A percentile compares a stretch with the other conserved stretches of the same genome.
Conservation (phyloP, 2,113 vertebrate genomes). For the Bos taurus region DNA sequence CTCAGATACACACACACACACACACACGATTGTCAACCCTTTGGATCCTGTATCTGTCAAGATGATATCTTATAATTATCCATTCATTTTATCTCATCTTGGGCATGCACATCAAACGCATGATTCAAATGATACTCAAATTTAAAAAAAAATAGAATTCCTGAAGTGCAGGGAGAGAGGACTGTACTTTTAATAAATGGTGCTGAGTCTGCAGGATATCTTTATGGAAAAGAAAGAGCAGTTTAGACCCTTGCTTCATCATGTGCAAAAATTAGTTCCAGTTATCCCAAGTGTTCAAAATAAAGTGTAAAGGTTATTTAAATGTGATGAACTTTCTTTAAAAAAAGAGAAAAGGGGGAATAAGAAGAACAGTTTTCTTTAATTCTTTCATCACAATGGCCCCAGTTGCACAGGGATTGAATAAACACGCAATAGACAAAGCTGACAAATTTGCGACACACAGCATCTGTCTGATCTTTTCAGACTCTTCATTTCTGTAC, state of each 20-base stretch:
- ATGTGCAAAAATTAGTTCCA: background rate
- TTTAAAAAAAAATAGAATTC: background rate
- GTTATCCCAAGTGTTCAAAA: background rate
- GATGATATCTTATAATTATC: background rate
- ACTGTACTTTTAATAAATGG: background rate
- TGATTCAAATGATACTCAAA: background rate
- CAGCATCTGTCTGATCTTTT: background rate
- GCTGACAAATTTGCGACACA: background rate
- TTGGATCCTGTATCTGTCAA: too few relatives aligned
- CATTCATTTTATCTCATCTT: too few relatives aligned
- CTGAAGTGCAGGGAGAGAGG: background rate
- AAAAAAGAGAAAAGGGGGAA: background rate
- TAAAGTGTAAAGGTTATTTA: background rate
- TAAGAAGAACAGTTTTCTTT: background rate
- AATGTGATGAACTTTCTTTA: background rate
- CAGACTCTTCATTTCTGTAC: background rate
- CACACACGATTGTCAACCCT: too few relatives aligned
- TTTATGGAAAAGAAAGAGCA: background rate
- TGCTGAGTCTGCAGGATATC: background rate
- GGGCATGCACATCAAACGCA: background rate
- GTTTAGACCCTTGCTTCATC: background rate
- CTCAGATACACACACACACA: too few relatives aligned
- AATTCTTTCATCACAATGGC: background rate
- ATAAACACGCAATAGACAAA: background rate
- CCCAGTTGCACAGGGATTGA: background rate